phyloP scores from a whole-genome alignment of 2,113 vertebrate species.

The Trichechus manatus region DNA sequence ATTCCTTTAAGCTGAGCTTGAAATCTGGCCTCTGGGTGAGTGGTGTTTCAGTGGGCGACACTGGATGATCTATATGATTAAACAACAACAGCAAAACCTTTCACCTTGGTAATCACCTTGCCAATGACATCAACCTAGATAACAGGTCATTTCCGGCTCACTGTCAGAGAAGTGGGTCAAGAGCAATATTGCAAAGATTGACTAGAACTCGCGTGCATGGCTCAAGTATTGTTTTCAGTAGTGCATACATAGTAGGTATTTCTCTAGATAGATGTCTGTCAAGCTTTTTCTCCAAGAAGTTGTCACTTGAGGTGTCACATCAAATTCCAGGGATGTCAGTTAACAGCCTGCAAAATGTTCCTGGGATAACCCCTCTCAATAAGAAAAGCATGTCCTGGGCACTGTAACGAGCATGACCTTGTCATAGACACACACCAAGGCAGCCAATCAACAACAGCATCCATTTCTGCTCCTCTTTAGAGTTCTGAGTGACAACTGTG shows the following conservation, averaged over 20 bases:
- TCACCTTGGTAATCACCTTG: not conserved
- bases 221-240: not conserved
- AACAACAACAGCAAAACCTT: not conserved
- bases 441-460: constrained; percentile 51
- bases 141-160: not conserved
- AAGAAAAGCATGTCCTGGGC: constrained; percentile 21
- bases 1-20: not conserved
- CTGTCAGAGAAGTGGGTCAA: constrained; percentile 19
- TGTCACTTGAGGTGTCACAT: constrained; percentile 75
- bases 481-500: constrained; percentile 77
- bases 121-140: not conserved
- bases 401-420: constrained; percentile 59
- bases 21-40: not conserved
- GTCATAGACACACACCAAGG: not conserved
- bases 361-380: constrained; percentile 47
- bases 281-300: constrained; percentile 56
- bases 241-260: not conserved
- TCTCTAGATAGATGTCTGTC: constrained; percentile 54
- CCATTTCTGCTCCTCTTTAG: constrained; percentile 57
- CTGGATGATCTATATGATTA: not conserved
- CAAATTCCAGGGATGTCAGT: constrained; percentile 70
- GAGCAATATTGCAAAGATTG: not conserved
- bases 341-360: constrained; percentile 65
- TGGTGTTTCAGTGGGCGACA: not conserved
- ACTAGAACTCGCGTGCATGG: not conserved